A percentile compares a stretch with the other conserved stretches of the same genome.
Evolutionary conservation across 2,113 vertebrate genomes (phyloP).

Genomic region (Lates calcarifer): DNA sequence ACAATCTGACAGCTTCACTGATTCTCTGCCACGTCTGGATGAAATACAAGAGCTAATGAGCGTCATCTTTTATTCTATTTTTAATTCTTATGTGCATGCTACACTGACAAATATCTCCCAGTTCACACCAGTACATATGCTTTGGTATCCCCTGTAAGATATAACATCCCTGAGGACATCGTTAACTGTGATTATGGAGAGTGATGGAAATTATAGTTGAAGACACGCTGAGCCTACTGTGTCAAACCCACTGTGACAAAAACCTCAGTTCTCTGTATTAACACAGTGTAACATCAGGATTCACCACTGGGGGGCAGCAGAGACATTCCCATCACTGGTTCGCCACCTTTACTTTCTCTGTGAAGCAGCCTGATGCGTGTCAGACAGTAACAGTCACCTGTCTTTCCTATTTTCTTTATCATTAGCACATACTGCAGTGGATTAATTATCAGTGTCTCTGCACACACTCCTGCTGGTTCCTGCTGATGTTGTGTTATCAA

Average conservation of each 20-base stretch:
- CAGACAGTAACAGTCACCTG: neutral
- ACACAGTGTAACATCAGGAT: neutral
- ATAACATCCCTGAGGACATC: neutral
- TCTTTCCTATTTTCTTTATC: neutral
- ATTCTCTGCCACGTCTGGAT: neutral
- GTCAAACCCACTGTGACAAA: neutral
- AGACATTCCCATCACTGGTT: conserved; percentile 8
- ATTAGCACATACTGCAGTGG: neutral
- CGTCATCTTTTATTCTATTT: neutral
- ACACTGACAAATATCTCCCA: no score
- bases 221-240: neutral
- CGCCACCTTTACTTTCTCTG: neutral
- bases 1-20: neutral
- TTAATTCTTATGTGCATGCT: no score
- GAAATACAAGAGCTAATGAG: neutral
- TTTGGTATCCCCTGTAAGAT: neutral
- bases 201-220: neutral
- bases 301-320: conserved; percentile 69
- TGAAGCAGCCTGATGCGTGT: no score
- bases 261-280: neutral
- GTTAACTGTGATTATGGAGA: neutral
- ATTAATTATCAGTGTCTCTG: neutral
- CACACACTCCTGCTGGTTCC: neutral
- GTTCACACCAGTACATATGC: no score
- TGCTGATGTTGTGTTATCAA: neutral